Evolutionary conservation across 2,888 invertebrate species (phyloP).

Genomic region (Agonopterix arenella): DNA sequence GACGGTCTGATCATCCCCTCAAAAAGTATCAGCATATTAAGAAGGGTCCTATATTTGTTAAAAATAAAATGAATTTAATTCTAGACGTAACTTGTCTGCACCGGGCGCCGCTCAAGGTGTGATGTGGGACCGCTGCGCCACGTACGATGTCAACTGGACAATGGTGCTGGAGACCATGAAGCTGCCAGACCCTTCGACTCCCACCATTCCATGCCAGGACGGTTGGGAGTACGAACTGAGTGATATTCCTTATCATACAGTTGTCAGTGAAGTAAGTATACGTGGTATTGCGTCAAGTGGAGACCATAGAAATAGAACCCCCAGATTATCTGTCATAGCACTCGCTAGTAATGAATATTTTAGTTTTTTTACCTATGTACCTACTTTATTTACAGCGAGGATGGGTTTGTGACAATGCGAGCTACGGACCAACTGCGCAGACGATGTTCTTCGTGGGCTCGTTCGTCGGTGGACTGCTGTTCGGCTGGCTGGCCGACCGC

Average conservation of each 20-base stretch:
- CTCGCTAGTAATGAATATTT: not conserved
- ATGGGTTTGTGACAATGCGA: slow-evolving; percentile 59
- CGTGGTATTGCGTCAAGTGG: too few species aligned
- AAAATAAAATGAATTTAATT: slow-evolving; percentile 12
- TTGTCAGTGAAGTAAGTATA: slow-evolving; percentile 55
- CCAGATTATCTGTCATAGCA: too few species aligned
- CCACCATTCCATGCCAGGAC: slow-evolving; percentile 37
- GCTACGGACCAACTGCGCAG: slow-evolving; percentile 50
- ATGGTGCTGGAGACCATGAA: slow-evolving; percentile 45
- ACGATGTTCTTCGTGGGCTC: slow-evolving; percentile 59
- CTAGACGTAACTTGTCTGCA: slow-evolving; percentile 55
- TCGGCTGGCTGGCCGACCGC: slow-evolving; percentile 61
- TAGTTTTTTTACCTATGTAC: not conserved
- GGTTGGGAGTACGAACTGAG: slow-evolving; percentile 63
- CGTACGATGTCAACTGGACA: slow-evolving; percentile 57
- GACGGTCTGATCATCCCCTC: too few species aligned
- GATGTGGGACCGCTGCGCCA: slow-evolving; percentile 47
- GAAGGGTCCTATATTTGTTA: too few species aligned
- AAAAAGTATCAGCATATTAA: too few species aligned
- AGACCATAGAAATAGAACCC: too few species aligned
- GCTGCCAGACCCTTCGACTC: slow-evolving; percentile 40
- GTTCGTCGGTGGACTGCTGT: slow-evolving; percentile 51
- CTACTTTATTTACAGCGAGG: slow-evolving; percentile 37
- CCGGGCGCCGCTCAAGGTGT: slow-evolving; percentile 29
- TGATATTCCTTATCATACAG: slow-evolving; percentile 61